These are phyloP conservation scores for Alligator mississippiensis DNA, from an alignment of 2,113 vertebrate species.

Conservation along the genomic window DNA sequence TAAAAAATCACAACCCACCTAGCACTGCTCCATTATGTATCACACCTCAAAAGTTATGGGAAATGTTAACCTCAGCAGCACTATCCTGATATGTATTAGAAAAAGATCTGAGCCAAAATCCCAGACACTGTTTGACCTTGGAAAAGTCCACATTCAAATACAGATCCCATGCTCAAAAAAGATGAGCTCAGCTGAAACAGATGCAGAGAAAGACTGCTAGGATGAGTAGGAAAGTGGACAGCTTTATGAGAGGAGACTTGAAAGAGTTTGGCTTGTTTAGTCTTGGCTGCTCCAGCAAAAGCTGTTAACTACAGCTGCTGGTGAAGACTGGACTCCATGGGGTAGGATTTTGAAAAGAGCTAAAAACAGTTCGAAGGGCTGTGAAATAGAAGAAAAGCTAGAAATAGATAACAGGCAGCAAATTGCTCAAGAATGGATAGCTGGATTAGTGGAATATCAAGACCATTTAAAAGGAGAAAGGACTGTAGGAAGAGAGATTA, in stretches of 20 bases:
- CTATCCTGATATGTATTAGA: background rate
- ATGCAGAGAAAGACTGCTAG: no score
- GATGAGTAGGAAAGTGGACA: no score
- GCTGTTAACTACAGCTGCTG: background rate
- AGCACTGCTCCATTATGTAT: background rate
- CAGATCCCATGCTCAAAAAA: background rate
- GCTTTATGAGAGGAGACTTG: no score
- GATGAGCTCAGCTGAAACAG: background rate
- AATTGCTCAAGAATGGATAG: no score
- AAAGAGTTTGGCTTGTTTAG: no score
- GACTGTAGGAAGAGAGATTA: no score
- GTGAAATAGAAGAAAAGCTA: no score
- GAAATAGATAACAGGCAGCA: no score
- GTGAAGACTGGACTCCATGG: background rate
- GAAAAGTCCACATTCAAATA: background rate
- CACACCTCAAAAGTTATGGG: background rate
- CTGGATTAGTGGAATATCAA: no score
- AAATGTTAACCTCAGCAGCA: background rate
- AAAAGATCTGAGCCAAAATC: background rate
- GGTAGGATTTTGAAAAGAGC: no score
- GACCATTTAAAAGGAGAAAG: no score
- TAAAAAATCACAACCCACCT: background rate
- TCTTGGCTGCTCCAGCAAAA: slow-evolving; percentile 9
- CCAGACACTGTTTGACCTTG: background rate
- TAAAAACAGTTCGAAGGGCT: no score